Evolutionary conservation across 92 coral and sea anemone genomes (phyloP), one percentile per base, ranked within the genome.

Genomic region (Paragorgia papillata): DNA sequence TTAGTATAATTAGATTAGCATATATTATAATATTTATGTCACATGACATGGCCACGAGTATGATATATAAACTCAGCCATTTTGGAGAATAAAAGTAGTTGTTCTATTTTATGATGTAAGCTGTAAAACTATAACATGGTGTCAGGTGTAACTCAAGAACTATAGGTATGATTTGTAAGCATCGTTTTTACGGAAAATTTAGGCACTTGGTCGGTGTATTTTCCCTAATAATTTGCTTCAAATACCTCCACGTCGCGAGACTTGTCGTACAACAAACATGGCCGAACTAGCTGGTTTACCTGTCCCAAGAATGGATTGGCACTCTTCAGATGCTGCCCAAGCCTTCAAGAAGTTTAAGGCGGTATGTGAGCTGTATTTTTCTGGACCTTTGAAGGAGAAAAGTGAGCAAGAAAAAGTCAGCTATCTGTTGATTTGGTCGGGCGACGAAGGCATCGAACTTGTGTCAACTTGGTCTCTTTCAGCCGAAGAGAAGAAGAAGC

Each of bases 271-370:
- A n/a, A n/a, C n/a, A n/a, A 58, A 56, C 41, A 76, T 76, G 87
- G 92, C 87, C 14, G 85, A 80, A 80, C 80, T 80, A 58, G 30
- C 81, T 37, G 86, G 81, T 10, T 71, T 84, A 29, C 86, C 88
- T n/a, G 70, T 79, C 41, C 89, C 92, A 9, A 65, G 71, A 20
- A 85, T 85, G 89, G 89, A 85, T 74, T 88, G 87, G 89, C 62
- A 54, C 19, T 80, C 88, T 1, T 27, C 89, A 0, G 89, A 85
- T 63, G 76, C 79, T 4, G 82, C 85, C 0, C 83, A 85, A 79
- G 83, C 88, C 0, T 73, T 89, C 4, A 85, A 85, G 69, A 88
- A 76, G 58, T 84, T 88, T 37, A 77, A 73, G 46, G 89, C 92
- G 26, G 34, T 73, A 1, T 80, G 75, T 27, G 92, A 88, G 66